Evolutionary conservation across 2,797 vertebrate genomes (phyloP).

Genomic region (Chromis chromis): DNA sequence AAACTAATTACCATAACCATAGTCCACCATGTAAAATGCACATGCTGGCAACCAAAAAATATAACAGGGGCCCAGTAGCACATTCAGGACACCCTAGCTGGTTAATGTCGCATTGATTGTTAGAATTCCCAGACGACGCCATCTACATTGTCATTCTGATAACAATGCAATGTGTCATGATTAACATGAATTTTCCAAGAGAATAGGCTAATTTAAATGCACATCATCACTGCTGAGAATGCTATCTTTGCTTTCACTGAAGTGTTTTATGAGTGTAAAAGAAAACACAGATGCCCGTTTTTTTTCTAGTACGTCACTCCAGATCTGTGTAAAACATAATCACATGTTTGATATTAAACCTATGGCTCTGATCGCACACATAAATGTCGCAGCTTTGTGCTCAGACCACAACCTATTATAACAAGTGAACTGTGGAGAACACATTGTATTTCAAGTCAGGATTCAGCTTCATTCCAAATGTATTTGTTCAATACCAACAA

Average conservation of each 20-base stretch:
- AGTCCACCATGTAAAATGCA: background rate
- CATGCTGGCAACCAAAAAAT: background rate
- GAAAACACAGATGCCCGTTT: background rate
- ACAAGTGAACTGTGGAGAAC: background rate
- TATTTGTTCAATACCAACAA: slow-evolving; percentile 20
- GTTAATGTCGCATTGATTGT: background rate
- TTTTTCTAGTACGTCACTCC: background rate
- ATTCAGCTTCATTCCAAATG: background rate
- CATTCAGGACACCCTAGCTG: background rate
- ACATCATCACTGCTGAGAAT: slow-evolving; percentile 1
- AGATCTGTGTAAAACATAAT: slow-evolving; percentile 1
- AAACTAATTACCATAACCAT: background rate
- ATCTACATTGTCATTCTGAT: slow-evolving; percentile 5
- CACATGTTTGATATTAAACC: slow-evolving; percentile 19
- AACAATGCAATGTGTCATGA: slow-evolving; percentile 1
- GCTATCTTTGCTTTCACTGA: background rate
- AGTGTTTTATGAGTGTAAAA: background rate
- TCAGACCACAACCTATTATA: slow-evolving; percentile 4
- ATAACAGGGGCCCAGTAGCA: no score
- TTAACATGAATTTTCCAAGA: slow-evolving; percentile 4
- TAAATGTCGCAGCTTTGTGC: slow-evolving; percentile 9
- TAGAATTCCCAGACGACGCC: background rate
- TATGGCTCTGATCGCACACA: slow-evolving; percentile 16
- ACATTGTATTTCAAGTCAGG: slow-evolving; percentile 10
- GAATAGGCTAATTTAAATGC: background rate